phyloP scores from a whole-genome alignment of 2,113 vertebrate genomes.

The Uropsilus gracilis region DNA sequence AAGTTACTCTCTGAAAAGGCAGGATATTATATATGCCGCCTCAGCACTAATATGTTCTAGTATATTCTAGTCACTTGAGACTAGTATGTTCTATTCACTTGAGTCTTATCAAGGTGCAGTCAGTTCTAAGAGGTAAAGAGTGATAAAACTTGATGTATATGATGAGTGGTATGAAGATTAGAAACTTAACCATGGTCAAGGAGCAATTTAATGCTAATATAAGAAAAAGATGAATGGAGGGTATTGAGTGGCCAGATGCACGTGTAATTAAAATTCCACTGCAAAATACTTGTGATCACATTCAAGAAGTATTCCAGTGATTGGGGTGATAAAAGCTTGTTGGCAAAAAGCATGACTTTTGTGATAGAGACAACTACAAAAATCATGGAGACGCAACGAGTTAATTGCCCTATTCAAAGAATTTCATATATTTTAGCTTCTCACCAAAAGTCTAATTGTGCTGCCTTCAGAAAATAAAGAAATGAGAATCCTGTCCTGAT shows the following conservation, averaged over 20 bases:
- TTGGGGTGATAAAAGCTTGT: background rate
- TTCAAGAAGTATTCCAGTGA: background rate
- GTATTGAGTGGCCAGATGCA: background rate
- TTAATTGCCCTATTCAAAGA: background rate
- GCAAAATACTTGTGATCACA: background rate
- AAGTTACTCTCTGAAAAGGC: background rate
- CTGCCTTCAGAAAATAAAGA: background rate
- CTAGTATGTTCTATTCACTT: background rate
- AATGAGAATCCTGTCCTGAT: background rate
- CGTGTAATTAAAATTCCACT: background rate
- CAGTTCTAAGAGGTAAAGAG: background rate
- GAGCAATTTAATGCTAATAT: background rate
- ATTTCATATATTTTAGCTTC: background rate
- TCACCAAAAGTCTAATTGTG: background rate
- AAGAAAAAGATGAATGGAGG: background rate
- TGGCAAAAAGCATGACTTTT: background rate
- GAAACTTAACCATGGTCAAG: background rate
- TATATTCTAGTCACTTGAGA: no score
- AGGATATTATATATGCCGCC: background rate
- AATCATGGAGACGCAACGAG: background rate
- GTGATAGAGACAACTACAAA: background rate
- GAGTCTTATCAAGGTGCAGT: constrained; percentile 15
- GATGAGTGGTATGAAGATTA: background rate
- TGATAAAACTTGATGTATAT: background rate
- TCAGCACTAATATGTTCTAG: no score